A percentile compares a stretch with the other conserved stretches of the same genome.
Evolutionary conservation across 2,797 vertebrate species (phyloP).

Genomic region (Intellagama lesueurii): DNA sequence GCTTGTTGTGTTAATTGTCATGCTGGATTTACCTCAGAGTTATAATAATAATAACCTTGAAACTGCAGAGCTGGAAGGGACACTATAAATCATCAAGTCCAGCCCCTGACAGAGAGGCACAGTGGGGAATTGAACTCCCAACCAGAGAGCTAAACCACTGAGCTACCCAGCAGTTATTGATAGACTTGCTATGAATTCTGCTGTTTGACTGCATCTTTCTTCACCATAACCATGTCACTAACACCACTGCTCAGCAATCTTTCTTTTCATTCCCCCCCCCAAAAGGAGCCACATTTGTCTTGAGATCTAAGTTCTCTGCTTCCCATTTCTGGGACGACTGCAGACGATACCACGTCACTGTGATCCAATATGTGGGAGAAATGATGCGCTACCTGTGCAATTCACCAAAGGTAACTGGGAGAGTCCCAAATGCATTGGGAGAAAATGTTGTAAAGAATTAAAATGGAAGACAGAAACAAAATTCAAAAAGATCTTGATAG

Average conservation of each 20-base stretch:
- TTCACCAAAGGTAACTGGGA: constrained; percentile 71
- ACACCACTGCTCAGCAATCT: background rate
- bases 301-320: constrained; percentile 81
- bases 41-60: too few relatives aligned
- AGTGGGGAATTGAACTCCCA: too few relatives aligned
- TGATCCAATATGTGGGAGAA: constrained; percentile 84
- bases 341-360: constrained; percentile 77
- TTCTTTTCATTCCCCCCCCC: background rate
- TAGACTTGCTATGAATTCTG: background rate
- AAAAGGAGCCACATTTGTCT: constrained; percentile 79
- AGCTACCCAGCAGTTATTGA: background rate
- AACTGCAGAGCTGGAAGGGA: too few relatives aligned
- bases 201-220: too few relatives aligned
- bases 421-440: background rate
- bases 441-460: background rate
- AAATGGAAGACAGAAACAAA: background rate
- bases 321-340: constrained; percentile 85
- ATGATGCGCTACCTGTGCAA: constrained; percentile 83
- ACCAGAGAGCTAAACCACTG: too few relatives aligned
- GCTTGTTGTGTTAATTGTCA: too few relatives aligned
- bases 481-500: too few relatives aligned
- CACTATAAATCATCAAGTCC: too few relatives aligned
- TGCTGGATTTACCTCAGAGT: background rate
- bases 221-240: background rate
- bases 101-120: too few relatives aligned